Base-by-base conservation (phyloP, 2,888 invertebrate species). In the Argyresthia goedartella region DNA sequence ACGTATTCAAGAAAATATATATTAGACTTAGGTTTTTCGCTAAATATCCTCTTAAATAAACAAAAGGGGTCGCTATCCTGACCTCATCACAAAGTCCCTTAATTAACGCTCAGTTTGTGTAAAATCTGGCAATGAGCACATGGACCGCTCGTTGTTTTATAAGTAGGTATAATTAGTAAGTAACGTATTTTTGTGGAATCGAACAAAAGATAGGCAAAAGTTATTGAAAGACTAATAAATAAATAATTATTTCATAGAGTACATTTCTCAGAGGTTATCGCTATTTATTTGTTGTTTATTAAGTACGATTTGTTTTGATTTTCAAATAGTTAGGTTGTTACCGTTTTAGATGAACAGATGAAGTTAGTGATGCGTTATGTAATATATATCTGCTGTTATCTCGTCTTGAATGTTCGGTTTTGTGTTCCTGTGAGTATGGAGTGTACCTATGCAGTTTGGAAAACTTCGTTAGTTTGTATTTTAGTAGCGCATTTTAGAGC, bases 271-370 rank as follows among this genome's bases (percentile, higher is more conserved):
- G 65, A 69, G 61, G 65, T 73, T 68, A 66, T 71, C 63, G 71
- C 70, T 82, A 78, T 80, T 82, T 78, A 78, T 79, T 77, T 66
- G 64, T 73, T 74, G 66, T 57, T 64, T 16, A 44, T 34, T 43
- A 9, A 50, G 56, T 69, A 67, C 65, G 65, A 68, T 60, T 70
- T 60, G 62, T 64, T 69, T 71, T 25, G 2, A 25, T 25, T 25
- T 2, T 25, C 2, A 6, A 25, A 25, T 25, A 2, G 2, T 25
- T 25, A 25, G 25, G 6, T 25, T 65, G 63, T 68, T 65, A 59
- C 58, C 53, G 55, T 66, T 70, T 54, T 69, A 69, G 66, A 67
- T 67, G 64, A 66, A 73, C 59, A 58, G 65, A 60, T 58, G 57
- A 63, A 66, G 62, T 59, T 64, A 61, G 54, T 54, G 60, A 55